These are phyloP conservation scores for Cydia splendana DNA, from an alignment of 1,140 invertebrate species.

Conservation along the genomic window DNA sequence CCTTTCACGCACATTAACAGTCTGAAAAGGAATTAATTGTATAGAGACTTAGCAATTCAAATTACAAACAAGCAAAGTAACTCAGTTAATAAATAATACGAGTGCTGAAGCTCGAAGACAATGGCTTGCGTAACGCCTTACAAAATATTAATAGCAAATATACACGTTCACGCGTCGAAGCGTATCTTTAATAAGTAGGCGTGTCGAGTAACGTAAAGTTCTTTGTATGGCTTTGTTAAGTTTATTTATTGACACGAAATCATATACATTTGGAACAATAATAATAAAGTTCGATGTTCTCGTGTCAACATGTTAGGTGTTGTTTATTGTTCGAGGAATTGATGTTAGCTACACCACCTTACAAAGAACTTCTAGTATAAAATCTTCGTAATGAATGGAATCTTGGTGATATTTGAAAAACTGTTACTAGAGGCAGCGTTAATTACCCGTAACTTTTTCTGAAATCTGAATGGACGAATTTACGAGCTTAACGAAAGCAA, in stretches of 20 bases:
- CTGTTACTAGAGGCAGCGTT: too few species aligned
- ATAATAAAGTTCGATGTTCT: too few species aligned
- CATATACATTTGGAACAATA: too few species aligned
- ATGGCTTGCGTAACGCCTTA: background rate
- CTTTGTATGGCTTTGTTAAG: background rate
- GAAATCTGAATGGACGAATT: too few species aligned
- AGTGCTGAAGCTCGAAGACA: background rate
- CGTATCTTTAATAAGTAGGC: background rate
- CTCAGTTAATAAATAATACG: background rate
- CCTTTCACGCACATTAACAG: background rate
- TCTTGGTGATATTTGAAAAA: too few species aligned
- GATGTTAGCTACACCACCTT: too few species aligned
- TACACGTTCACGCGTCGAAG: background rate
- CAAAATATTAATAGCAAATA: background rate
- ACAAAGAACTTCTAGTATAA: too few species aligned
- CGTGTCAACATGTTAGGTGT: too few species aligned
- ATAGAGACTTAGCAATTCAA: conserved; percentile 8
- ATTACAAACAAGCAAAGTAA: background rate
- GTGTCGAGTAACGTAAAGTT: background rate
- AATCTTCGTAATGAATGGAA: too few species aligned
- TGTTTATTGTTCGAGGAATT: too few species aligned
- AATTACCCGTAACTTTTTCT: too few species aligned
- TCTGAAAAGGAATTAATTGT: background rate
- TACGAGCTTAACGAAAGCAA: background rate
- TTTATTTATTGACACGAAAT: conserved; percentile 1